Evolutionary conservation across 2,888 invertebrate species (phyloP), one percentile per base, ranked within the genome.

Genomic region (Portevinia maculata): DNA sequence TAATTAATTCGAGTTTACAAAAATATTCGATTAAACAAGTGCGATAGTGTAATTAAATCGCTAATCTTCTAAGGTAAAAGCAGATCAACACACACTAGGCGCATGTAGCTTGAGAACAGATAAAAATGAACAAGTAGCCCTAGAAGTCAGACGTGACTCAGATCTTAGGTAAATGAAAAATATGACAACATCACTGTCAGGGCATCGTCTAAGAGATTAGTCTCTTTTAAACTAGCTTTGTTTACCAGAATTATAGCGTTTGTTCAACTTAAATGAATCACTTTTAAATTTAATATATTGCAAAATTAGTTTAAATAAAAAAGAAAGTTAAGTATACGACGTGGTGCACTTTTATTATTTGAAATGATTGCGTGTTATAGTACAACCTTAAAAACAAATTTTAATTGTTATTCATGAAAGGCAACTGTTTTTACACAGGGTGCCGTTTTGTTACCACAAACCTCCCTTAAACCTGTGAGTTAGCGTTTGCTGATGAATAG

Each of bases 191-290:
- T 70, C 39, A 32, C 21, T 52, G 41, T 28, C 24, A 37, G 19
- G 32, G 11, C n/a, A n/a, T n/a, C 21, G 64, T 52, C 39, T 37
- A 9, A n/a, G 30, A 48, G 69, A 55, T 57, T 48, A 69, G 69
- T 69, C 48, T 37, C 44, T 28, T 69, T 55, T 24, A 57, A 69
- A 57, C 48, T 39, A 37, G 69, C 28, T 69, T 69, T 69, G 57
- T 69, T 69, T 57, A 17, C 46, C 32, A 13, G 39, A 41, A 53
- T 65, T 53, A 39, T 19, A 48, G 17, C 28, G 52, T 39, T 34
- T 55, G 67, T 67, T 32, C 44, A 55, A 55, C 53, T 37, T 15
- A 21, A 55, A 21, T 55, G 44, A 67, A 44, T 67, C 67, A 39
- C 13, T 15, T 15, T 39, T 13, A 39, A 13, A 39, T 39, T 7